Conservation (phyloP, 2,113 vertebrate species). For the Rostratula benghalensis region DNA sequence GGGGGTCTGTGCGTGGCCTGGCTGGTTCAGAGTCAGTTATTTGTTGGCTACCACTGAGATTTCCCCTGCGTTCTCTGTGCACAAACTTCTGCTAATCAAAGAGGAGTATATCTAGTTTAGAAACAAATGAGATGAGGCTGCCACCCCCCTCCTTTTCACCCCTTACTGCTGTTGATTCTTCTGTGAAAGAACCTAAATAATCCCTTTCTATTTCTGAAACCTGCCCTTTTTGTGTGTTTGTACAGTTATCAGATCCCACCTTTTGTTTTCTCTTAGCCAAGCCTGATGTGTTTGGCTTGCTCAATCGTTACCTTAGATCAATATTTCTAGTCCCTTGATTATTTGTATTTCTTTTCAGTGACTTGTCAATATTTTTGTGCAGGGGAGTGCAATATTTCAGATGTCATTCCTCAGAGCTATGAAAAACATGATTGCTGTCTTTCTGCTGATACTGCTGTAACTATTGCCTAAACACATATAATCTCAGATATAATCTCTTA, state of each 20-base stretch:
- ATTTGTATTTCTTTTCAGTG: conserved; percentile 13
- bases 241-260: not conserved
- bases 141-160: not conserved
- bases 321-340: conserved; percentile 1
- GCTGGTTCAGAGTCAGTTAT: not conserved
- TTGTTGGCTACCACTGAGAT: not conserved
- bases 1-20: not conserved
- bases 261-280: conserved; percentile 1
- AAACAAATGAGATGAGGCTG: not conserved
- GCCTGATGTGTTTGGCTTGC: not conserved
- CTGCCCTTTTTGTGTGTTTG: not conserved
- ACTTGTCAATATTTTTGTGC: not conserved
- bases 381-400: not conserved
- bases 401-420: not conserved
- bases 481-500: not conserved
- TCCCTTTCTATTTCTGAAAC: not conserved
- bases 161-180: not conserved
- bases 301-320: not conserved
- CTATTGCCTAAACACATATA: not conserved
- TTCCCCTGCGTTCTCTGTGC: not conserved
- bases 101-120: not conserved
- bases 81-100: not conserved
- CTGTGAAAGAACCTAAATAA: not conserved
- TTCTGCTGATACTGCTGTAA: not conserved
- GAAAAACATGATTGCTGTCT: not conserved